These are phyloP conservation scores for Nasonovia ribisnigri DNA, from an alignment of 2,888 invertebrate genomes.

Conservation along the genomic window DNA sequence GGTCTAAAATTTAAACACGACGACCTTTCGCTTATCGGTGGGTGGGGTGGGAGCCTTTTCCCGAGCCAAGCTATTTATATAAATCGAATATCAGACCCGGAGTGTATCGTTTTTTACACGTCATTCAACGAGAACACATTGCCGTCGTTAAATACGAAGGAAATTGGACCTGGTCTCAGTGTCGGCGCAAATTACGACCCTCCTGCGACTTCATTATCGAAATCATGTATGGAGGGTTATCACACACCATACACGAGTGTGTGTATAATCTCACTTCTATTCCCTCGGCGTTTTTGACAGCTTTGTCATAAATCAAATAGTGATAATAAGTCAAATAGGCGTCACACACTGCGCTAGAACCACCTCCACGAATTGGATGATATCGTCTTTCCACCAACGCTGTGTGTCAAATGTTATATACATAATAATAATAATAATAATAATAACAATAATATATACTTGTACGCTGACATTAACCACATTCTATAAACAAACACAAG, in stretches of 20 bases:
- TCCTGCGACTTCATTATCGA: constrained; percentile 62
- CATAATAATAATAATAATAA: neutral
- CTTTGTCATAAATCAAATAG: constrained; percentile 45
- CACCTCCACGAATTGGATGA: neutral
- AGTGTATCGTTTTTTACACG: constrained; percentile 13
- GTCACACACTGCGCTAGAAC: neutral
- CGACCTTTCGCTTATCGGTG: neutral
- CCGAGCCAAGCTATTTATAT: neutral
- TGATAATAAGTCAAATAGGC: constrained; percentile 50
- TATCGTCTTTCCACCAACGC: constrained; percentile 29
- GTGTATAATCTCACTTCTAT: neutral
- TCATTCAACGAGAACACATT: constrained; percentile 31
- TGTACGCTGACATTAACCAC: neutral
- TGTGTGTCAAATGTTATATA: neutral
- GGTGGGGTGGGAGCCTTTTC: neutral
- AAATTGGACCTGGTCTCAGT: constrained; percentile 49
- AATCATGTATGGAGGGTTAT: neutral
- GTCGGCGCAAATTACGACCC: constrained; percentile 56
- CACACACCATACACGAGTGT: neutral
- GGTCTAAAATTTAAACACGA: neutral
- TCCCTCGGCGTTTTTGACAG: constrained; percentile 47
- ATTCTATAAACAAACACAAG: neutral
- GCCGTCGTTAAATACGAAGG: constrained; percentile 41
- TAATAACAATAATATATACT: too few species aligned
- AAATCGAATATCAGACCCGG: neutral